Base-by-base conservation (phyloP, 2,888 invertebrate species). In the Euspilapteryx auroguttella region DNA sequence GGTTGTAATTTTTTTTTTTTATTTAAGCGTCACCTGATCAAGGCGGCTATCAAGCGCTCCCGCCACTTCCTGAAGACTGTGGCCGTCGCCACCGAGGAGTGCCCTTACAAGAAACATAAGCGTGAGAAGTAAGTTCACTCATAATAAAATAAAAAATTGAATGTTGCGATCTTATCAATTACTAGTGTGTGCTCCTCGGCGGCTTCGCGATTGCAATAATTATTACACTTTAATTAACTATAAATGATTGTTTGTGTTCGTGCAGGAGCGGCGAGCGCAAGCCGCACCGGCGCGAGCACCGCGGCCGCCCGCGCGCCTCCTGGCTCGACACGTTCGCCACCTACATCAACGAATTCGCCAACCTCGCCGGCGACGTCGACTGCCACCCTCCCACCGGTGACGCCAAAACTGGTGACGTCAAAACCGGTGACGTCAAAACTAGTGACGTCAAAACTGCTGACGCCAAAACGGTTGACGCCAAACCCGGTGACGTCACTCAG, bases 311-410 rank as follows among this genome's bases (percentile, higher is more conserved):
- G 15, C 49, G 49, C 20, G 23, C 30, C 30, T 62, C 69, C 35
- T 79, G 79, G 79, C 43, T 79, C 3, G 69, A 79, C 2, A 62
- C 62, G 14, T 63, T 79, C 31, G 44, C 64, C 4, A 59, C 56
- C 6, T 78, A 77, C 38, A 57, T 80, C 50, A 78, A 79, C 34
- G 78, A 80, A 39, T 79, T 78, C 49, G 64, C 76, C 6, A 73
- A 78, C 39, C 49, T 79, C 0, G 69, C 78, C 1, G 75, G 69
- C 2, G 69, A 75, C 34, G 41, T 61, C 8, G 54, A 54, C 32
- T 34, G 43, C 27, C 32, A 49, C 29, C 24, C 32, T 4, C 40
- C 47, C 2, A 33, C 40, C n/a, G 41, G 44, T 21, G 39, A 27
- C 36, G 36, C 28, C 30, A 35, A 7, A 9, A 24, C 41, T 13